Base-by-base conservation (phyloP, 2,797 vertebrate genomes). In the Oreochromis grahami region DNA sequence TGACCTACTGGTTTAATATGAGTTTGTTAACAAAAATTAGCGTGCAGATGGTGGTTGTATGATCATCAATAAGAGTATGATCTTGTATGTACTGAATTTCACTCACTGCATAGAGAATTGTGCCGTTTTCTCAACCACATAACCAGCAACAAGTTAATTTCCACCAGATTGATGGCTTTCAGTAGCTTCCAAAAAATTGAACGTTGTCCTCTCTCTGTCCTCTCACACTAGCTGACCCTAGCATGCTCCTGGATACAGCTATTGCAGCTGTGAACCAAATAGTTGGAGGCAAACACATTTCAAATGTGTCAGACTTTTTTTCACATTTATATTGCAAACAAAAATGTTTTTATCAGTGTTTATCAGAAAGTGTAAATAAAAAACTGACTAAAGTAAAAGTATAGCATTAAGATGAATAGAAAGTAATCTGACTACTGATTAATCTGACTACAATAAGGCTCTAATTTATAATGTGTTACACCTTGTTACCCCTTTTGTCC, bases 151-250 rank as follows among this genome's bases (percentile, higher is more conserved):
- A 72, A 26, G 65, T 48, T 48, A 29, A 45, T 72, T 48, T 72
- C 41, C 41, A 26, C 9, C 41, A 26, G 65, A 72, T 17, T 29
- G 8, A 45, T 45, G 1, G 24, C 24, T 70, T 45, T 70, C 14
- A 26, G 6, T 26, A 70, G 2, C 38, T 21, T 21, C 7, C 34
- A 41, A 8, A 17, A 68, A 26, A 26, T 1, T 26, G 21, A 70
- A 17, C 4, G 48, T 8, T n/a, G 48, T 51, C 17, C 15, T 50
- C 55, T 32, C 0, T 14, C n/a, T 24, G n/a, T 43, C 12, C 2
- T 15, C n/a, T 68, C 13, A 43, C 63, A 26, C 38, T 24, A 43
- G 38, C 63, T 43, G 38, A 70, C 38, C 63, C 38, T 17, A 2
- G 8, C 21, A 10, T 17, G 38, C 38, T 43, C 38, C 5, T 70